A percentile compares a stretch with the other conserved stretches of the same genome.
phyloP scores from a whole-genome alignment of 92 coral and sea anemone species.

The Bergia puertoricense region DNA sequence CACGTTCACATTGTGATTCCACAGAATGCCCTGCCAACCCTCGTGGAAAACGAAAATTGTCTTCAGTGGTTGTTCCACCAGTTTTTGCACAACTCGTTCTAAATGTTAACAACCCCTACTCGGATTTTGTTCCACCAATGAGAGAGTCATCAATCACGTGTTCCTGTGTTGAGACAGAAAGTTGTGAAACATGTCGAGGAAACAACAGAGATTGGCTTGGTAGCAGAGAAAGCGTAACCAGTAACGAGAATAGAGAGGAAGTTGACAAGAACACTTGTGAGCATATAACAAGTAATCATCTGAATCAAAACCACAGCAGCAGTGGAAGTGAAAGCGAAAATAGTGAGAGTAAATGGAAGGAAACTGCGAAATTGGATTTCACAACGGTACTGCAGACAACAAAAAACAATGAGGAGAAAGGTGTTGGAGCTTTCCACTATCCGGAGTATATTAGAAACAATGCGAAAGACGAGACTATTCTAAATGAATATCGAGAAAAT shows the following conservation, averaged over 20 bases:
- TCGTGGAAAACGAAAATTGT: slow-evolving; percentile 67
- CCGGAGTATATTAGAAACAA: slow-evolving; percentile 7
- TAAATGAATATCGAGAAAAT: background rate
- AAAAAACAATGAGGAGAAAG: background rate
- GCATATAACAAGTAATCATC: background rate
- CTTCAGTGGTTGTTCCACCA: slow-evolving; percentile 74
- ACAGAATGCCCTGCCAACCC: slow-evolving; percentile 54
- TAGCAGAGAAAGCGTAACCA: background rate
- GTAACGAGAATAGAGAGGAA: slow-evolving; percentile 25
- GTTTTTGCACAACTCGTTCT: slow-evolving; percentile 77
- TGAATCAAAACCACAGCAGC: background rate
- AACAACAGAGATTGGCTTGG: slow-evolving; percentile 20
- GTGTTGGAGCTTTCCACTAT: background rate
- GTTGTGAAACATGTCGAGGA: slow-evolving; percentile 50
- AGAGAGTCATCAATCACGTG: slow-evolving; percentile 81
- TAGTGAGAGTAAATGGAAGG: background rate
- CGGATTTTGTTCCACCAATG: slow-evolving; percentile 82
- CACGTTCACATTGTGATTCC: background rate
- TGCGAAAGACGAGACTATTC: background rate
- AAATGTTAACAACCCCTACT: slow-evolving; percentile 76
- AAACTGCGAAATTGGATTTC: background rate
- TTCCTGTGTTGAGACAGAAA: slow-evolving; percentile 60
- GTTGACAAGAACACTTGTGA: background rate
- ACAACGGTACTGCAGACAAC: background rate
- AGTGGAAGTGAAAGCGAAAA: background rate